Conservation (phyloP, 1,140 invertebrate genomes). For the Bombus fervidus region DNA sequence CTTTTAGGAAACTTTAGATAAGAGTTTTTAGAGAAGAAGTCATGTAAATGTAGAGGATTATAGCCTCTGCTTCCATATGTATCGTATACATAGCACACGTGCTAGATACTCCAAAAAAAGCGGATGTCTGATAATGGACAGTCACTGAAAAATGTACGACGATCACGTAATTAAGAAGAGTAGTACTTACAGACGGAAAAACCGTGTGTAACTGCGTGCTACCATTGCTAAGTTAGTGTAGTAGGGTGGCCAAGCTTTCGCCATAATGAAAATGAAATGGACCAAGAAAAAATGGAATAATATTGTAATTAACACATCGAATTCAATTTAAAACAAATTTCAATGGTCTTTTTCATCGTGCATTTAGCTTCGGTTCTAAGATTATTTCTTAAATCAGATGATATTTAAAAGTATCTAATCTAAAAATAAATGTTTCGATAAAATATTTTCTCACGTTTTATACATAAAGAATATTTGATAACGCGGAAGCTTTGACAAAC, state of each 20-base stretch:
- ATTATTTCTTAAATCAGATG: background rate
- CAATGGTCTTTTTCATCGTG: background rate
- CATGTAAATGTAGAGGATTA: slow-evolving; percentile 65
- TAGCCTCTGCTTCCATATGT: slow-evolving; percentile 74
- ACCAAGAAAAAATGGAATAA: background rate
- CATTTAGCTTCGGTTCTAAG: background rate
- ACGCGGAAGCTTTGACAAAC: slow-evolving; percentile 8
- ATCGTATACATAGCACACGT: slow-evolving; percentile 66
- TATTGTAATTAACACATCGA: slow-evolving; percentile 4
- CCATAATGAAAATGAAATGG: background rate
- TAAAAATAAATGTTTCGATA: background rate
- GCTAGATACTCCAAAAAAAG: slow-evolving; percentile 20
- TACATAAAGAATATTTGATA: background rate
- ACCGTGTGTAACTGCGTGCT: slow-evolving; percentile 46
- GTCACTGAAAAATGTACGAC: slow-evolving; percentile 13
- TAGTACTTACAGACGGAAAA: slow-evolving; percentile 35
- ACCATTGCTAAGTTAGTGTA: slow-evolving; percentile 48
- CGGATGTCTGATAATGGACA: background rate
- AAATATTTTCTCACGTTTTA: background rate
- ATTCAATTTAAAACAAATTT: background rate
- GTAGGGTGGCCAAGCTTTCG: slow-evolving; percentile 32
- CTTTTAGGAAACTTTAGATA: slow-evolving; percentile 67
- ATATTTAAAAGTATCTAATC: background rate
- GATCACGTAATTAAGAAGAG: slow-evolving; percentile 36
- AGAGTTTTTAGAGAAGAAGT: slow-evolving; percentile 58